Percentiles rank a stretch among this genome's conserved stretches.
Conservation (phyloP, 64 coral and sea anemone species). For the Montipora capricornis region DNA sequence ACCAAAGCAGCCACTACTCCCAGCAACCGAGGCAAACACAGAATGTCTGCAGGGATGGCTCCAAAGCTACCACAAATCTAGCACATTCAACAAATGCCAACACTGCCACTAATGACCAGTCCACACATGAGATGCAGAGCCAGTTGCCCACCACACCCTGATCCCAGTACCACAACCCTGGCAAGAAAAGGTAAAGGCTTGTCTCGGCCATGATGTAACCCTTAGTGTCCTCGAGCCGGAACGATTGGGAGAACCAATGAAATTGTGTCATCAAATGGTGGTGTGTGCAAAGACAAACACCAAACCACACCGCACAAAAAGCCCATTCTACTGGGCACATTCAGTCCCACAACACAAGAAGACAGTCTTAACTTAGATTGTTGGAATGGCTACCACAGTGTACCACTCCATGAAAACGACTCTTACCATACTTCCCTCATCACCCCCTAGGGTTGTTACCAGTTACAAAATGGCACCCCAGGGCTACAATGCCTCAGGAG, state of each 20-base stretch:
- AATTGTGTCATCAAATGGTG: conserved; percentile 56
- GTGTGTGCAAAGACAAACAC: conserved; percentile 53
- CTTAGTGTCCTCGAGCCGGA: conserved; percentile 47
- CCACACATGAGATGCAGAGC: conserved; percentile 35
- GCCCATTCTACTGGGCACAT: conserved; percentile 49
- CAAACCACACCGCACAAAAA: conserved; percentile 56
- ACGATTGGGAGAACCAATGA: conserved; percentile 36
- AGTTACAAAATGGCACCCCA: conserved; percentile 1
- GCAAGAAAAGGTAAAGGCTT: conserved; percentile 50
- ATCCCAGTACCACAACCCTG: conserved; percentile 61
- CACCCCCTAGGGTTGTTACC: neutral
- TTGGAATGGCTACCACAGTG: conserved; percentile 66
- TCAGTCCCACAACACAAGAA: conserved; percentile 54
- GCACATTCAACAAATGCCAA: conserved; percentile 52
- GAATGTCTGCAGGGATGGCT: conserved; percentile 33
- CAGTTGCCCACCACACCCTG: conserved; percentile 64
- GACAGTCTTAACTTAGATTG: conserved; percentile 53
- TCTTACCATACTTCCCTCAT: conserved; percentile 58
- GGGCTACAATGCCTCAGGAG: conserved; percentile 38
- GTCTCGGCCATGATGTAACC: conserved; percentile 54
- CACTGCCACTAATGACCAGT: conserved; percentile 19
- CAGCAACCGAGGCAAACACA: conserved; percentile 16
- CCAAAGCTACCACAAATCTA: conserved; percentile 25
- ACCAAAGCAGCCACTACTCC: conserved; percentile 26
- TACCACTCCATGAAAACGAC: conserved; percentile 36